Evolutionary conservation across 2,888 invertebrate genomes (phyloP).

Genomic region (Drosophila stalkeri): DNA sequence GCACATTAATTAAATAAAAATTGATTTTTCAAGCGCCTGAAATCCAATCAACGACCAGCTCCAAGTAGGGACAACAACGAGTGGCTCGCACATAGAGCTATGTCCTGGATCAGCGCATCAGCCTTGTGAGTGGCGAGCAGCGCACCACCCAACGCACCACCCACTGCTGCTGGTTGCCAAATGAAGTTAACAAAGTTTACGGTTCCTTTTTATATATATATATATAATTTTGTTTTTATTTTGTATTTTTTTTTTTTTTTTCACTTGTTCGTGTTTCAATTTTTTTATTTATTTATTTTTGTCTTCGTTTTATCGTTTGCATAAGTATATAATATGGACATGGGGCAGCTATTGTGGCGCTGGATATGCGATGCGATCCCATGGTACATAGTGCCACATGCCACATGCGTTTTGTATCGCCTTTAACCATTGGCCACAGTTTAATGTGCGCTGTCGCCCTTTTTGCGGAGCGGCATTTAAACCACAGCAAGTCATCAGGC

Average conservation of each 20-base stretch:
- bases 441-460: conserved; percentile 75
- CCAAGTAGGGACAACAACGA: conserved; percentile 64
- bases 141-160: neutral
- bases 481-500: conserved; percentile 82
- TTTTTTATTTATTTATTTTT: conserved; percentile 8
- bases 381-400: conserved; percentile 36
- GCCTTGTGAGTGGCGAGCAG: conserved; percentile 2
- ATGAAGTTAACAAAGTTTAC: conserved; percentile 78
- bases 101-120: conserved; percentile 53
- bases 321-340: conserved; percentile 72
- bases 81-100: conserved; percentile 56
- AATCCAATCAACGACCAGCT: conserved; percentile 76
- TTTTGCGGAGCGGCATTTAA: conserved; percentile 68
- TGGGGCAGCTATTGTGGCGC: conserved; percentile 42
- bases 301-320: conserved; percentile 56
- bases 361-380: conserved; percentile 22
- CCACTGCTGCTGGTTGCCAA: conserved; percentile 58
- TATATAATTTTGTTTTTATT: neutral
- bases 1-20: conserved; percentile 78
- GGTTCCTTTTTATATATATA: conserved; percentile 40
- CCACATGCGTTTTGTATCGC: conserved; percentile 48
- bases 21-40: conserved; percentile 78
- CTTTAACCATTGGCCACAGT: conserved; percentile 69
- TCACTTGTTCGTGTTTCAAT: conserved; percentile 22
- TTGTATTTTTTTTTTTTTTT: conserved; percentile 51